Evolutionary conservation across 2,888 invertebrate genomes (phyloP).

Genomic region (Daptonema setosum): DNA sequence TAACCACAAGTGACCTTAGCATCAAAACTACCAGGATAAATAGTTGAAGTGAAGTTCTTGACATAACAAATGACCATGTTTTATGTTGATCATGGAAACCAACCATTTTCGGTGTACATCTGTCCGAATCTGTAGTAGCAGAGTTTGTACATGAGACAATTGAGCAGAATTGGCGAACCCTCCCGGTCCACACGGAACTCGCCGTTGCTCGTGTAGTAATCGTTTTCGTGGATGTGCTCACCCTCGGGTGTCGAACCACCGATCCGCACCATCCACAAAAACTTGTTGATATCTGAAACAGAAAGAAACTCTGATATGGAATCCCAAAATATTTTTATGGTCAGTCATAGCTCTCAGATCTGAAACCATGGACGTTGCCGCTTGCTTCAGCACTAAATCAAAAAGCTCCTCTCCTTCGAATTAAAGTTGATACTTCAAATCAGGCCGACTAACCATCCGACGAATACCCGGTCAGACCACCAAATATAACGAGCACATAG

Average conservation of each 20-base stretch:
- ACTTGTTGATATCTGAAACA: slow-evolving; percentile 74
- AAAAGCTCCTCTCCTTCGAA: too few relatives aligned
- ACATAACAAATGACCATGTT: too few relatives aligned
- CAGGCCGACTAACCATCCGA: too few relatives aligned
- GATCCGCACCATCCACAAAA: slow-evolving; percentile 94
- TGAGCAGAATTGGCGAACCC: slow-evolving; percentile 67
- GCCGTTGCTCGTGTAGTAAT: slow-evolving; percentile 68
- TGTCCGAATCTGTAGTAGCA: slow-evolving; percentile 52
- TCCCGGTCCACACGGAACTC: slow-evolving; percentile 89
- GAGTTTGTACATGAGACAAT: slow-evolving; percentile 98
- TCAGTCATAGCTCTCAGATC: neutral
- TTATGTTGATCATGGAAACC: too few relatives aligned
- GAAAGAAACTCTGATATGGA: too few relatives aligned
- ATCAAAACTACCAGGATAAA: too few relatives aligned
- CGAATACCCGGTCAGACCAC: slow-evolving; percentile 91
- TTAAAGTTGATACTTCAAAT: too few relatives aligned
- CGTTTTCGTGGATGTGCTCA: slow-evolving; percentile 77
- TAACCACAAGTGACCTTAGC: too few relatives aligned
- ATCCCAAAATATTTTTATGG: neutral
- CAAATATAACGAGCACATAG: slow-evolving; percentile 91
- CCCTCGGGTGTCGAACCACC: slow-evolving; percentile 86
- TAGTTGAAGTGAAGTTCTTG: too few relatives aligned
- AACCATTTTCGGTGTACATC: slow-evolving; percentile 14
- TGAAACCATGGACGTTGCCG: too few relatives aligned
- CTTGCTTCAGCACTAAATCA: slow-evolving; percentile 1